These are phyloP conservation scores for Colossoma macropomum DNA, from an alignment of 2,113 vertebrate species.

Conservation along the genomic window DNA sequence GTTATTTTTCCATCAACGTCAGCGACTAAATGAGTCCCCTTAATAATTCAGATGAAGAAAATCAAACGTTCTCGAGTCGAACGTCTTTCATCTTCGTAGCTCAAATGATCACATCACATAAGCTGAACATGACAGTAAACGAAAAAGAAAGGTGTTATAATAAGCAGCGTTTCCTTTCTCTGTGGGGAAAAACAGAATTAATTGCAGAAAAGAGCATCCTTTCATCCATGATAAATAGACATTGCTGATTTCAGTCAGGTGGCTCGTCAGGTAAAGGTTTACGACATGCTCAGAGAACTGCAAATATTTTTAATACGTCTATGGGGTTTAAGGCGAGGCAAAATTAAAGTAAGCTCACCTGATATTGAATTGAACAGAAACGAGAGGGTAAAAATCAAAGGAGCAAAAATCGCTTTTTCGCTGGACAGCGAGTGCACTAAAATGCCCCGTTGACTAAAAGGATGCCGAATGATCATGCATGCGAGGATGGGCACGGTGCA, in stretches of 20 bases:
- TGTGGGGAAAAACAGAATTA: neutral
- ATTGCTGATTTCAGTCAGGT: slow-evolving; percentile 13
- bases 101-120: neutral
- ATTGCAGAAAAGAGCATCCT: neutral
- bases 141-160: neutral
- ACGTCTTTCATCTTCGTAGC: neutral
- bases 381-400: neutral
- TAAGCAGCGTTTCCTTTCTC: neutral
- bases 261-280: neutral
- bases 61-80: neutral
- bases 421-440: slow-evolving; percentile 11
- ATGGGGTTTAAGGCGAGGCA: neutral
- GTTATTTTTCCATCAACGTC: slow-evolving; percentile 11
- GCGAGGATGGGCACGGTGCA: slow-evolving; percentile 33
- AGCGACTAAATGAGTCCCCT: neutral
- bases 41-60: slow-evolving; percentile 6
- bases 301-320: neutral
- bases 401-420: neutral
- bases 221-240: neutral
- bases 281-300: neutral
- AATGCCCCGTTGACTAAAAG: slow-evolving; percentile 21
- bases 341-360: neutral
- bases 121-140: slow-evolving; percentile 4
- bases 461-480: slow-evolving; percentile 42
- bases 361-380: neutral